A percentile compares a stretch with the other conserved stretches of the same genome.
Evolutionary conservation across 1,140 invertebrate species (phyloP).

Genomic region (Heliothis subflexa): DNA sequence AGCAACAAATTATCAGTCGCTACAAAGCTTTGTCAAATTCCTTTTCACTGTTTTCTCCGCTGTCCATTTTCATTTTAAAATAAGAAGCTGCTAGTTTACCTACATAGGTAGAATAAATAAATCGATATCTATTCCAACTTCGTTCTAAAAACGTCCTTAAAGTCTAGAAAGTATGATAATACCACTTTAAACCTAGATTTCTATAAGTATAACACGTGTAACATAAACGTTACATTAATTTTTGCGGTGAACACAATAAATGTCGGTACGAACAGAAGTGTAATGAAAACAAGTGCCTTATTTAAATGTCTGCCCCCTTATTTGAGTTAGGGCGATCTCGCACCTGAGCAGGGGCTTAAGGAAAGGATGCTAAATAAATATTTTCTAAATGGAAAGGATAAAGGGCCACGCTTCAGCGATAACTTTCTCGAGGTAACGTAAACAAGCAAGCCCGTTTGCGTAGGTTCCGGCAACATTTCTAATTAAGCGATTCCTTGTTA

Average conservation of each 20-base stretch:
- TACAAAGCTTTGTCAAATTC: too few relatives aligned
- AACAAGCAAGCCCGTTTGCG: slow-evolving; percentile 70
- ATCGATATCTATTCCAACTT: not conserved
- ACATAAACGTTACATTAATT: slow-evolving; percentile 44
- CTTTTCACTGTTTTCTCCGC: too few relatives aligned
- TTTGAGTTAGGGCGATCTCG: slow-evolving; percentile 76
- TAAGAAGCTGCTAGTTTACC: not conserved
- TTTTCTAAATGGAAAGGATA: slow-evolving; percentile 79
- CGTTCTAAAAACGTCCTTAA: not conserved
- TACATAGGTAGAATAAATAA: not conserved
- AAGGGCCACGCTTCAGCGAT: slow-evolving; percentile 73
- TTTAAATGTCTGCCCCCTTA: slow-evolving; percentile 74
- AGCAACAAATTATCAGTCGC: too few relatives aligned
- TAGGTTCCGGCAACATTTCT: slow-evolving; percentile 63
- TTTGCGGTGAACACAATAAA: slow-evolving; percentile 40
- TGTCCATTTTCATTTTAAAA: too few relatives aligned
- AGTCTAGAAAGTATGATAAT: not conserved
- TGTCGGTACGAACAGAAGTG: slow-evolving; percentile 48
- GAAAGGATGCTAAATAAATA: slow-evolving; percentile 82
- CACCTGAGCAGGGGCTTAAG: slow-evolving; percentile 79
- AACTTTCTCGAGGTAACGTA: slow-evolving; percentile 70
- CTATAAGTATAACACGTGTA: slow-evolving; percentile 18
- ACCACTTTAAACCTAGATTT: slow-evolving; percentile 9
- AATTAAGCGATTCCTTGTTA: slow-evolving; percentile 61
- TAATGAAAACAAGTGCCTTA: slow-evolving; percentile 68